phyloP scores from a whole-genome alignment of 2,797 vertebrate species.

The Neoniphon sammara region DNA sequence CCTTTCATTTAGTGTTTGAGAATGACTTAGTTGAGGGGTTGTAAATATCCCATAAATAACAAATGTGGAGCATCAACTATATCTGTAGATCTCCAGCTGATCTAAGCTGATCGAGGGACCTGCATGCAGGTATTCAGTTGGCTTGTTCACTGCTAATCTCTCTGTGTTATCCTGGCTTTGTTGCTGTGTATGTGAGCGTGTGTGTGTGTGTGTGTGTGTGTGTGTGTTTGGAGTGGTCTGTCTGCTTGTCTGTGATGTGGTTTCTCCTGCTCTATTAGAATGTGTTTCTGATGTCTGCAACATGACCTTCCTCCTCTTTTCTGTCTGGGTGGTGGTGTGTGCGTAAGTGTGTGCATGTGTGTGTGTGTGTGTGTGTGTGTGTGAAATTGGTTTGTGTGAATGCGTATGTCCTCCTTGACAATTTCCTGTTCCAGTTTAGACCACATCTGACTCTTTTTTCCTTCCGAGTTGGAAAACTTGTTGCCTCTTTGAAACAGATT shows the following conservation, averaged over 20 bases:
- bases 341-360: slow-evolving; percentile 1
- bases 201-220: slow-evolving; percentile 51
- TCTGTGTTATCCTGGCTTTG: slow-evolving; percentile 30
- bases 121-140: slow-evolving; percentile 35
- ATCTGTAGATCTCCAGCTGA: slow-evolving; percentile 36
- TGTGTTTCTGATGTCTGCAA: slow-evolving; percentile 65
- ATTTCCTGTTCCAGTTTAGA: slow-evolving; percentile 32
- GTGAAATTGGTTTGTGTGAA: slow-evolving; percentile 2
- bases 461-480: not conserved
- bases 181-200: slow-evolving; percentile 16
- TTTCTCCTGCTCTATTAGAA: slow-evolving; percentile 49
- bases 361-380: slow-evolving; percentile 11
- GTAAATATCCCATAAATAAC: slow-evolving; percentile 25
- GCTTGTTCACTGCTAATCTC: slow-evolving; percentile 42
- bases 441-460: slow-evolving; percentile 27
- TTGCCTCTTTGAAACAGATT: slow-evolving; percentile 10
- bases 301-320: slow-evolving; percentile 36
- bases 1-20: slow-evolving; percentile 30
- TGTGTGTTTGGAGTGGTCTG: slow-evolving; percentile 73
- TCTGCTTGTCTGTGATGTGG: slow-evolving; percentile 82
- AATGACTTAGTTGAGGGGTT: slow-evolving; percentile 31
- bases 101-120: slow-evolving; percentile 31
- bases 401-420: slow-evolving; percentile 5
- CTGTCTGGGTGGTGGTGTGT: slow-evolving; percentile 12
- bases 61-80: slow-evolving; percentile 16